phyloP scores from a whole-genome alignment of 2,113 vertebrate genomes.

The Fregetta grallaria region DNA sequence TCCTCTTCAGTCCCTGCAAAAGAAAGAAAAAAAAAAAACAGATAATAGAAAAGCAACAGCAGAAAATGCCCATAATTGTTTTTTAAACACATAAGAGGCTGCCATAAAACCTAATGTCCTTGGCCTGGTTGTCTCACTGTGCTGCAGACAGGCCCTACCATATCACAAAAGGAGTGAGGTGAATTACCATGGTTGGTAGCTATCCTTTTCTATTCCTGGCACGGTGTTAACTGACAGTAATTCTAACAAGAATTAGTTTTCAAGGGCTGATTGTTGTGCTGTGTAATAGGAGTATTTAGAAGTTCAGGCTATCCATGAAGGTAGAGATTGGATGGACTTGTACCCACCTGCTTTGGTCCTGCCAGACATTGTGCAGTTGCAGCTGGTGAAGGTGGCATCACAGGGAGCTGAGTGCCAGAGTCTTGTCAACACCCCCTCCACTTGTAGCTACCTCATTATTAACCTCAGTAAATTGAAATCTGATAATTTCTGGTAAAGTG shows the following conservation, averaged over 20 bases:
- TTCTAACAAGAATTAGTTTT: background rate
- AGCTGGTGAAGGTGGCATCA: background rate
- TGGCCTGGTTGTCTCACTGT: background rate
- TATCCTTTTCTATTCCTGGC: background rate
- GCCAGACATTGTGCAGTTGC: no score
- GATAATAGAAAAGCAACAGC: background rate
- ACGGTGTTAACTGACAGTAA: background rate
- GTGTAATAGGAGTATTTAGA: background rate
- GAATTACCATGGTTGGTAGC: no score
- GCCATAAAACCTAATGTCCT: background rate
- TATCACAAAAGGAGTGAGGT: background rate
- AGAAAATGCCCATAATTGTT: background rate
- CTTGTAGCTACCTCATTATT: background rate
- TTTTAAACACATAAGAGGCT: background rate
- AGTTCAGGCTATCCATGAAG: background rate
- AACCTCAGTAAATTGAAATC: background rate
- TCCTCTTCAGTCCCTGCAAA: constrained; percentile 88
- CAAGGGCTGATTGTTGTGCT: background rate
- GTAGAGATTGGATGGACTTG: background rate
- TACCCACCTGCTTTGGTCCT: background rate
- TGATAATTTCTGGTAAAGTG: background rate
- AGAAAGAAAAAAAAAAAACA: background rate
- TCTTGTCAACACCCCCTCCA: background rate
- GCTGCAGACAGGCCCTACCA: background rate
- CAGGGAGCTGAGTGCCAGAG: background rate